phyloP scores from a whole-genome alignment of 2,113 vertebrate species.

The Dasypus novemcinctus region DNA sequence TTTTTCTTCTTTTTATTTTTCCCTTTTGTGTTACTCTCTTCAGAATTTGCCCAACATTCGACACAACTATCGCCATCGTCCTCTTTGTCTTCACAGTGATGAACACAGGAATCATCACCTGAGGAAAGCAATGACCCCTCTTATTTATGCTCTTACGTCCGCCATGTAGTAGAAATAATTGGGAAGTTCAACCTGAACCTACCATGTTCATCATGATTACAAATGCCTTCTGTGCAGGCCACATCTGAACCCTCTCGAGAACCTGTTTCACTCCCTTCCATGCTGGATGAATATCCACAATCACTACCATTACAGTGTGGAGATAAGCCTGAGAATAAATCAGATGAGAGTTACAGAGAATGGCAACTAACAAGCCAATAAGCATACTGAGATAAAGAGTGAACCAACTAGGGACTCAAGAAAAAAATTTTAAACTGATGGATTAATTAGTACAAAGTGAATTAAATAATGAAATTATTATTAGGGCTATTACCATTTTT shows the following conservation, averaged over 20 bases:
- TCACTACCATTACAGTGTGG: slow-evolving; percentile 93
- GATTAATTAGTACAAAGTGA: slow-evolving; percentile 31
- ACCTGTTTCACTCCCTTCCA: slow-evolving; percentile 95
- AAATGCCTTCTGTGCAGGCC: slow-evolving; percentile 97
- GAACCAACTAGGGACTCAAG: not conserved
- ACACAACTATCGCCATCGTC: slow-evolving; percentile 95
- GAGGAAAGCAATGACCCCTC: slow-evolving; percentile 36
- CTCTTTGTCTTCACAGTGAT: slow-evolving; percentile 91
- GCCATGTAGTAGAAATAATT: not conserved
- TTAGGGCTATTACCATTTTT: not conserved
- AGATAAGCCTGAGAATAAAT: slow-evolving; percentile 85
- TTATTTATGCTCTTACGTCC: not conserved
- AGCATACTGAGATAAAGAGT: not conserved
- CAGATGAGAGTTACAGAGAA: not conserved
- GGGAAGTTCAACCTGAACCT: slow-evolving; percentile 48
- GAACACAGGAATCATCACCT: slow-evolving; percentile 89
- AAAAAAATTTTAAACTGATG: slow-evolving; percentile 8
- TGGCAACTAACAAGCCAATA: not conserved
- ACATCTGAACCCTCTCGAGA: slow-evolving; percentile 96
- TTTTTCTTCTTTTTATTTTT: slow-evolving; percentile 98
- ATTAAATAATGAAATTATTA: slow-evolving; percentile 27
- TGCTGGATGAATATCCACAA: slow-evolving; percentile 97
- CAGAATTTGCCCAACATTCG: slow-evolving; percentile 93
- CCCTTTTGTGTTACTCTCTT: slow-evolving; percentile 89
- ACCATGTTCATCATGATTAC: slow-evolving; percentile 97